Evolutionary conservation across 1,140 invertebrate species (phyloP).

Genomic region (Amphibalanus amphitrite): DNA sequence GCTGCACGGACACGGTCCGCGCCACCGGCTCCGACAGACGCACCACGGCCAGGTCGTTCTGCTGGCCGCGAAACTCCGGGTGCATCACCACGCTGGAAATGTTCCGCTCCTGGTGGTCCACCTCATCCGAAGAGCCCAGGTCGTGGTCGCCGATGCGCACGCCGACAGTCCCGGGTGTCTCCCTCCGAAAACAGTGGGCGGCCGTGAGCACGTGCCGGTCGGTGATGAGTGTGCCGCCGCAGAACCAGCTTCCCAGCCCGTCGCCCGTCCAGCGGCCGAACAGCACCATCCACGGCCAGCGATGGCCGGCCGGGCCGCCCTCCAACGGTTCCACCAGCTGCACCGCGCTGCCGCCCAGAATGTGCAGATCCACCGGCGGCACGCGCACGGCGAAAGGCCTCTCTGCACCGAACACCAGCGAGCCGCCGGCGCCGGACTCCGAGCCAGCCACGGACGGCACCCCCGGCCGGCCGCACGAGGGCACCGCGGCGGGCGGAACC

Average conservation of each 20-base stretch:
- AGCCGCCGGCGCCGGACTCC: too few relatives aligned
- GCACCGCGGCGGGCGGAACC: too few relatives aligned
- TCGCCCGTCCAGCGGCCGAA: background rate
- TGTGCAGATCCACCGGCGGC: too few relatives aligned
- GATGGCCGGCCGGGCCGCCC: too few relatives aligned
- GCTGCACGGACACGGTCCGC: slow-evolving; percentile 33
- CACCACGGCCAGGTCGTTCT: slow-evolving; percentile 43
- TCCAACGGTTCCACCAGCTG: too few relatives aligned
- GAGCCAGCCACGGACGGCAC: too few relatives aligned
- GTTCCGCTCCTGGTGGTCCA: slow-evolving; percentile 5
- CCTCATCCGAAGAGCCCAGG: background rate
- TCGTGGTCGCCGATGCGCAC: slow-evolving; percentile 58
- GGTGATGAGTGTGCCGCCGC: too few relatives aligned
- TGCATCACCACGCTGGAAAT: slow-evolving; percentile 23
- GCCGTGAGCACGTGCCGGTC: too few relatives aligned
- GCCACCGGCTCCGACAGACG: slow-evolving; percentile 31
- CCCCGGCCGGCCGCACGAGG: too few relatives aligned
- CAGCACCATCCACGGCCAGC: slow-evolving; percentile 13
- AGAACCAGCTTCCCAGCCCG: background rate
- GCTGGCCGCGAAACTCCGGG: slow-evolving; percentile 24
- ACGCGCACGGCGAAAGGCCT: too few relatives aligned
- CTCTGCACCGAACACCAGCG: too few relatives aligned
- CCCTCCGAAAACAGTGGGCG: slow-evolving; percentile 55
- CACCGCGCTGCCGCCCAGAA: too few relatives aligned
- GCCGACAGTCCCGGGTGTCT: slow-evolving; percentile 60